Evolutionary conservation across 1,140 invertebrate species (phyloP).

Genomic region (Heterodera schachtii): DNA sequence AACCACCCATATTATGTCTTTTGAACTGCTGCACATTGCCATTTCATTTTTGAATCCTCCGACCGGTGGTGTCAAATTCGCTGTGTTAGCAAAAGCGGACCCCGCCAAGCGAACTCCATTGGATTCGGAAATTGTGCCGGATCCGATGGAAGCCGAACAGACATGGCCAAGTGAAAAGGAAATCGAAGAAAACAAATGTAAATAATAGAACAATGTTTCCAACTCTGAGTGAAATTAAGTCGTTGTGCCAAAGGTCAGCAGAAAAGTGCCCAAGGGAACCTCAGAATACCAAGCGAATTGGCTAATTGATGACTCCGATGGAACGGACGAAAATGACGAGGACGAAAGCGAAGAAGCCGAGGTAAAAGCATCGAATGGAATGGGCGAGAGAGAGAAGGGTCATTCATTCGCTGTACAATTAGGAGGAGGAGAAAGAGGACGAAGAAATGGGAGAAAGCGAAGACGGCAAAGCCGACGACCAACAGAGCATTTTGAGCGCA

Average conservation of each 20-base stretch:
- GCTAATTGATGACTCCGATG: slow-evolving; percentile 75
- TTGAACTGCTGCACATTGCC: background rate
- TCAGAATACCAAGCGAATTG: slow-evolving; percentile 95
- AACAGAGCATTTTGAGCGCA: background rate
- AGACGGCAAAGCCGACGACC: slow-evolving; percentile 33
- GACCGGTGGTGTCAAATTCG: slow-evolving; percentile 11
- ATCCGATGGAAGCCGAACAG: slow-evolving; percentile 91
- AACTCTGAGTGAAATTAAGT: background rate
- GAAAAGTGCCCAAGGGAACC: slow-evolving; percentile 86
- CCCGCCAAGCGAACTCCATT: slow-evolving; percentile 30
- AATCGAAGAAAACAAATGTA: slow-evolving; percentile 70
- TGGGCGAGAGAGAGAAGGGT: background rate
- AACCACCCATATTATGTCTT: background rate
- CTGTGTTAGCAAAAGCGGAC: slow-evolving; percentile 33
- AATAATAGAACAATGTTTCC: too few species aligned
- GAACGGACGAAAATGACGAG: slow-evolving; percentile 36
- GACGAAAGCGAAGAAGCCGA: slow-evolving; percentile 39
- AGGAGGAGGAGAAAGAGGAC: background rate
- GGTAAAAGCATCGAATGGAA: slow-evolving; percentile 45
- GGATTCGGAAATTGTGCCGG: slow-evolving; percentile 72
- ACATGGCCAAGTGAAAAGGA: slow-evolving; percentile 93
- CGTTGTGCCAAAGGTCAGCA: slow-evolving; percentile 71
- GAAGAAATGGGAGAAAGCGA: slow-evolving; percentile 41
- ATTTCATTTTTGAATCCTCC: background rate
- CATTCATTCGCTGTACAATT: background rate